These are phyloP conservation scores for Microcebus lehilahytsara DNA, from an alignment of 2,113 vertebrate species.

Conservation along the genomic window DNA sequence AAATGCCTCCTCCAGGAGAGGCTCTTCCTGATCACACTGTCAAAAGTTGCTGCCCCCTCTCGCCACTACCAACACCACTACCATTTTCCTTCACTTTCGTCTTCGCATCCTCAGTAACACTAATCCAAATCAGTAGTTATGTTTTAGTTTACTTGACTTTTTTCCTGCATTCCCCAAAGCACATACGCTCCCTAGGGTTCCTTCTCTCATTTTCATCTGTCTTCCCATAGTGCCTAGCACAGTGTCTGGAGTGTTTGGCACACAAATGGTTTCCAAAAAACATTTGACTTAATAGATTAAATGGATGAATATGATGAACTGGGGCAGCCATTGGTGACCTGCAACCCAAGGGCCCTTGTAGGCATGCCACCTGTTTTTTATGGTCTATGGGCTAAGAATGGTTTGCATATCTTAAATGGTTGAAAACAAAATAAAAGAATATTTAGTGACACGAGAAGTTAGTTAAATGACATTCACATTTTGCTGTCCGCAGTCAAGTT, in stretches of 20 bases:
- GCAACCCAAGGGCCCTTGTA: neutral
- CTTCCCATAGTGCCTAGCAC: neutral
- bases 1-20: neutral
- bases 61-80: neutral
- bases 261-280: neutral
- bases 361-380: neutral
- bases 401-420: neutral
- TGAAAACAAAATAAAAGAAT: neutral
- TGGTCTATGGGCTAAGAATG: neutral
- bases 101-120: neutral
- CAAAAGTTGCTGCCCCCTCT: neutral
- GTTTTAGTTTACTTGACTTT: neutral
- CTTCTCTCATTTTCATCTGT: neutral
- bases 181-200: neutral
- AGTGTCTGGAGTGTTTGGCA: neutral
- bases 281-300: neutral
- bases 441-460: neutral
- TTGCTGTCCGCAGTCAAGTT: neutral
- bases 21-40: neutral
- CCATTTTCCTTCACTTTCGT: neutral
- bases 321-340: neutral
- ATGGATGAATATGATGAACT: neutral
- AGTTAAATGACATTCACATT: slow-evolving; percentile 17
- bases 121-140: neutral
- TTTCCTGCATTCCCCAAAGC: neutral